Evolutionary conservation across 2,797 vertebrate genomes (phyloP).

Genomic region (Spatula clypeata): DNA sequence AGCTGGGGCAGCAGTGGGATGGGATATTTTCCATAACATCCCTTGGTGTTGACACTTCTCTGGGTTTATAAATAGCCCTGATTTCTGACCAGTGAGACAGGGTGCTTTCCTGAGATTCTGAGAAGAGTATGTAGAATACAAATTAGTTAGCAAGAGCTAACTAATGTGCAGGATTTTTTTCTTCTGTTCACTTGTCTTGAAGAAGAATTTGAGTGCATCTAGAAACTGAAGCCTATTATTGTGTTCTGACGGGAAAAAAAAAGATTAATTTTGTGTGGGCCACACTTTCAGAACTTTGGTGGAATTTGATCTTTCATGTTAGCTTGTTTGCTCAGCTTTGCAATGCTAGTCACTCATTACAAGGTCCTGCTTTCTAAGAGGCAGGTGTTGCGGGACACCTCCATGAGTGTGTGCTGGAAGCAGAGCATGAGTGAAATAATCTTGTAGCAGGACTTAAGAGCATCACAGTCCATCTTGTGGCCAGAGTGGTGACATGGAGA

Average conservation of each 20-base stretch:
- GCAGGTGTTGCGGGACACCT: not conserved
- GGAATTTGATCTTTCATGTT: not conserved
- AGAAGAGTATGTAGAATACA: not conserved
- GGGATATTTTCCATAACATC: not conserved
- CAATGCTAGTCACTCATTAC: not conserved
- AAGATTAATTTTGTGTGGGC: not conserved
- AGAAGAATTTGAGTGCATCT: not conserved
- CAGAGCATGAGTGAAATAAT: rapidly evolving
- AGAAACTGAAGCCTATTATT: not conserved
- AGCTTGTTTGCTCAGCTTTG: slow-evolving; percentile 2
- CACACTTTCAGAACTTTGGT: not conserved
- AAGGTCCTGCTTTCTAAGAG: not conserved
- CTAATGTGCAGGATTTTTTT: rapidly evolving
- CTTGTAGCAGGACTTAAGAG: not conserved
- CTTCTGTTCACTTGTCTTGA: not conserved
- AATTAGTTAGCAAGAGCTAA: not conserved
- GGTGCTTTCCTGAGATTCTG: not conserved
- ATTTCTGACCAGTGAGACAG: not conserved
- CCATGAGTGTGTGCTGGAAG: rapidly evolving
- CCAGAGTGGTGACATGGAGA: not conserved
- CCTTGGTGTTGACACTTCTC: not conserved
- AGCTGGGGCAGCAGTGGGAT: not conserved
- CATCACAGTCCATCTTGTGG: rapidly evolving
- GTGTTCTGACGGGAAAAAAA: not conserved
- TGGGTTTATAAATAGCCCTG: not conserved